Conservation (phyloP, 92 coral and sea anemone genomes). For the Chrysogorgia sp. region DNA sequence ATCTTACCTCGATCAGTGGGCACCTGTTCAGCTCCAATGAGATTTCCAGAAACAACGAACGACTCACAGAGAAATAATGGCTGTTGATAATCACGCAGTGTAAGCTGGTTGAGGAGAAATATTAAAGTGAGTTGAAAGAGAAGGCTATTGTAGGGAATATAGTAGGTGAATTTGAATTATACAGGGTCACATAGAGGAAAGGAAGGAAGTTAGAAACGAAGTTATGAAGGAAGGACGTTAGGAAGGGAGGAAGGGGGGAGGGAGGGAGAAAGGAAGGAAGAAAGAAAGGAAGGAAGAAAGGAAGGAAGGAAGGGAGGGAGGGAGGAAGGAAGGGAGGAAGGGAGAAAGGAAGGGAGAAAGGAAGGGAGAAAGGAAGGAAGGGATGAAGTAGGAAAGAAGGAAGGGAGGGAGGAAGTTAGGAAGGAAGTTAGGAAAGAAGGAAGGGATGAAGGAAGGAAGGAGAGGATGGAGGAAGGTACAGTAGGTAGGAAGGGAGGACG, state of each 20-base stretch:
- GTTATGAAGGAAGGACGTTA: too few species aligned
- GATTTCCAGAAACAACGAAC: conserved; percentile 74
- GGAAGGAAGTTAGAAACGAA: too few species aligned
- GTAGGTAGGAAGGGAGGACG: too few species aligned
- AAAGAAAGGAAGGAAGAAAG: background rate
- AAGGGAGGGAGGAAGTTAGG: too few species aligned
- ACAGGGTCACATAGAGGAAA: background rate
- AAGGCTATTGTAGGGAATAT: background rate
- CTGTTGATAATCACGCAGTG: conserved; percentile 88
- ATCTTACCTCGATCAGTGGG: conserved; percentile 77
- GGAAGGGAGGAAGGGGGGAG: background rate
- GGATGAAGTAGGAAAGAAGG: too few species aligned
- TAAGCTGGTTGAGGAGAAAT: conserved; percentile 58
- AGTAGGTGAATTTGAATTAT: background rate
- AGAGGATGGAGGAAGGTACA: too few species aligned
- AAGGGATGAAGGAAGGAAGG: too few species aligned
- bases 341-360: background rate
- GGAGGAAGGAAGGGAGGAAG: background rate
- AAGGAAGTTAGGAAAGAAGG: too few species aligned
- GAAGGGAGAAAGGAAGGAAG: background rate
- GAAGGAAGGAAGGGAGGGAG: background rate
- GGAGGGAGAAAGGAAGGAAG: too few species aligned
- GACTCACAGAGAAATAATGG: conserved; percentile 84
- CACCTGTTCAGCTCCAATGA: conserved; percentile 94
- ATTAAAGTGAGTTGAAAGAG: background rate